Conservation (phyloP, 2,888 invertebrate genomes). For the Selenia dentaria region DNA sequence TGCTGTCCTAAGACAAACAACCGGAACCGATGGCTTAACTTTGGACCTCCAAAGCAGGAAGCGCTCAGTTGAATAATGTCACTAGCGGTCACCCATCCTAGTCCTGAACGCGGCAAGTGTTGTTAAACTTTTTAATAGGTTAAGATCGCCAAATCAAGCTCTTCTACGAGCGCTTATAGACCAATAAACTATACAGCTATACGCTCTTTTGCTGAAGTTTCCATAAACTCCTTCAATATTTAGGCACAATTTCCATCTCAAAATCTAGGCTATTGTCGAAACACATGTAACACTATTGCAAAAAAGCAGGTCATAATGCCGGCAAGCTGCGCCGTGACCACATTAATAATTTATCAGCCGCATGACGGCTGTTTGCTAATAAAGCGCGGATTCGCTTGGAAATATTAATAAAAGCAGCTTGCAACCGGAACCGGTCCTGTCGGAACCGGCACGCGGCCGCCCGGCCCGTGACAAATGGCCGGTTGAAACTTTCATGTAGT, state of each 20-base stretch:
- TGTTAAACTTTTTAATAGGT: too few relatives aligned
- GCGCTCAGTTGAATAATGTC: too few relatives aligned
- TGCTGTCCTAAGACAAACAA: too few relatives aligned
- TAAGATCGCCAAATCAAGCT: too few relatives aligned
- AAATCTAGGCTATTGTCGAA: constrained; percentile 33
- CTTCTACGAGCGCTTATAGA: too few relatives aligned
- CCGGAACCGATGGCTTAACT: too few relatives aligned
- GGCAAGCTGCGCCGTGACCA: constrained; percentile 72
- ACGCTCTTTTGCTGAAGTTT: too few relatives aligned
- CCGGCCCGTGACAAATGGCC: constrained; percentile 78
- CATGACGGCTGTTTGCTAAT: constrained; percentile 84
- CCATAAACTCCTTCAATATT: too few relatives aligned
- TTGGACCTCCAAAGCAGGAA: too few relatives aligned
- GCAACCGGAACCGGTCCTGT: constrained; percentile 69
- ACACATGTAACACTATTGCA: constrained; percentile 44
- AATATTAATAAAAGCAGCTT: constrained; percentile 83
- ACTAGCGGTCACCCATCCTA: too few relatives aligned
- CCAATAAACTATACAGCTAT: too few relatives aligned
- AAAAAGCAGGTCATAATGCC: constrained; percentile 67
- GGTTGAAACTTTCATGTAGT: constrained; percentile 74
- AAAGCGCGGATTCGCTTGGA: constrained; percentile 81
- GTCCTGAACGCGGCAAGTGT: too few relatives aligned
- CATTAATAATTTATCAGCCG: constrained; percentile 84
- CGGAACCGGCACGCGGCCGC: constrained; percentile 53
- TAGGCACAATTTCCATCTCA: constrained; percentile 9